Evolutionary conservation across 2,797 vertebrate genomes (phyloP), one percentile per base, ranked within the genome.

Genomic region (Danio choprae): DNA sequence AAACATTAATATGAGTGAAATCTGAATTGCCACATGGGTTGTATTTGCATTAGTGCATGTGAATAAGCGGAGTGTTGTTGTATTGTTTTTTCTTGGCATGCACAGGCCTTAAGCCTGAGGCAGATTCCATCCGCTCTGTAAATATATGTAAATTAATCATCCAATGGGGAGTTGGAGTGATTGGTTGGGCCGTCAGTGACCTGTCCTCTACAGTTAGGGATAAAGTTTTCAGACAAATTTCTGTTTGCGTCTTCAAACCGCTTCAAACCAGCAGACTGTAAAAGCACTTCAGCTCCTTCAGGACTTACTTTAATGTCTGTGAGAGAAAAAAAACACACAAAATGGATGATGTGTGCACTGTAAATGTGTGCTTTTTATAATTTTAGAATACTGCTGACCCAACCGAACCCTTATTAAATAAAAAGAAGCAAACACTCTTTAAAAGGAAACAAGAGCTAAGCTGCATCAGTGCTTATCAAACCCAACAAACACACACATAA

Each of bases 381-480:
- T 22, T 20, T 67, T 40, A 65, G 73, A 73, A 56, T 41, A 69
- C 6, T 5, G 10, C 43, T 18, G 29, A 74, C 48, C 63, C 50
- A 1, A 29, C n/a, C 16, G 55, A 7, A 70, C 29, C 56, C 10
- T 55, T n/a, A 71, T 73, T 36, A 15, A 58, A 75, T 80, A 60
- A n/a, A 38, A 81, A 63, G 77, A 62, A 58, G 53, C 44, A 13
- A 50, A 72, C 48, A 67, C 41, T 73, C 46, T 77, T 48, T 69
- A 16, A 36, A n/a, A 11, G 48, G 51, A 81, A 74, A 74, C 40
- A 62, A 20, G 50, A 70, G 71, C 41, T 55, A 44, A 68, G 51
- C 46, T 18, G 55, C 48, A 80, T 74, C 41, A 76, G 58, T 67
- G 20, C n/a, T 56, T 50, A 79, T 80, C 60, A 62, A 72, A 79